Evolutionary conservation across 2,113 vertebrate species (phyloP).

Genomic region (Pachypanchax playfairii): DNA sequence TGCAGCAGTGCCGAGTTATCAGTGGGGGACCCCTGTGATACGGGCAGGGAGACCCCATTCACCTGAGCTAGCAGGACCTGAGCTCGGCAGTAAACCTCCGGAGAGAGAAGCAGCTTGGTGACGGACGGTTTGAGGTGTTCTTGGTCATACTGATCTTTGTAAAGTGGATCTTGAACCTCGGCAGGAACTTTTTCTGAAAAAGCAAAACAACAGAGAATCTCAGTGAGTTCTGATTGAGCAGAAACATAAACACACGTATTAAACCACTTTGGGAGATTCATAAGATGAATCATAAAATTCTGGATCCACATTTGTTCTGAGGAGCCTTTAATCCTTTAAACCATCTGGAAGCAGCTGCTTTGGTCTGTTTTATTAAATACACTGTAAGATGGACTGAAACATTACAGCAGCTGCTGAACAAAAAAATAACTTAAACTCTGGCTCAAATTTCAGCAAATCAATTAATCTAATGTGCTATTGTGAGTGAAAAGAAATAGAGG

Average conservation of each 20-base stretch:
- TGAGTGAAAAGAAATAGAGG: too few species aligned
- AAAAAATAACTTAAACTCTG: too few species aligned
- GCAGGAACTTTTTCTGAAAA: conserved; percentile 82
- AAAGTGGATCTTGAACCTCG: conserved; percentile 86
- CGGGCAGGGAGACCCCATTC: conserved; percentile 27
- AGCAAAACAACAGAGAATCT: neutral
- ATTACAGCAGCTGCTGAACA: neutral
- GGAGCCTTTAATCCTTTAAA: neutral
- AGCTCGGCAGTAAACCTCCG: conserved; percentile 85
- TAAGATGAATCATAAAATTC: neutral
- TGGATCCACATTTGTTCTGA: neutral
- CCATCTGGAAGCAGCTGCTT: neutral
- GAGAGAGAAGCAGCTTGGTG: conserved; percentile 83
- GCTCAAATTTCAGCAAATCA: too few species aligned
- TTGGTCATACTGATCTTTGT: conserved; percentile 85
- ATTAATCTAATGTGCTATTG: too few species aligned
- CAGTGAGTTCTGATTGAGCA: neutral
- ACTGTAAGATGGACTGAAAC: neutral
- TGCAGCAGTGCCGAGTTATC: conserved; percentile 81
- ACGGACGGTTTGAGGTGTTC: conserved; percentile 86
- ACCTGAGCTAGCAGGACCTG: conserved; percentile 76
- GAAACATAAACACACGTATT: neutral
- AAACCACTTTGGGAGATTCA: neutral
- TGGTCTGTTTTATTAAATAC: neutral
- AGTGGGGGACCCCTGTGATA: conserved; percentile 51